Evolutionary conservation across 2,888 invertebrate genomes (phyloP).

Genomic region (Neria commutata): DNA sequence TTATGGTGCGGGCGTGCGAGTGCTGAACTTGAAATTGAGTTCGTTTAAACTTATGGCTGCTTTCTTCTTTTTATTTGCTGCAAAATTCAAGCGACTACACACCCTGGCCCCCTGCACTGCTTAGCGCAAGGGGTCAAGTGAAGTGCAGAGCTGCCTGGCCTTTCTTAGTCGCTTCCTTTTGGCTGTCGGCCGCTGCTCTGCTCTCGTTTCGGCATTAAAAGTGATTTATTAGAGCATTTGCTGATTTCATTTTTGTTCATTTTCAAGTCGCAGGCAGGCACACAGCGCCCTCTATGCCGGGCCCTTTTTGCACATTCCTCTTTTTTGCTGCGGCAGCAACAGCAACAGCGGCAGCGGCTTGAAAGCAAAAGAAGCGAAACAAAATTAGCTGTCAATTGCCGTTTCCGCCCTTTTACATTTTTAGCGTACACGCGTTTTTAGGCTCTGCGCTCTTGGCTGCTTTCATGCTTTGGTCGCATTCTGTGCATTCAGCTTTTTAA

Average conservation of each 20-base stretch:
- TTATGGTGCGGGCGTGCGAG: no score
- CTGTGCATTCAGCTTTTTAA: no score
- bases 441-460: background rate
- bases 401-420: background rate
- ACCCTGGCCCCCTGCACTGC: no score
- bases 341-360: background rate
- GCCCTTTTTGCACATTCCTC: background rate
- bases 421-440: background rate
- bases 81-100: no score
- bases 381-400: background rate
- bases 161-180: background rate
- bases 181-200: background rate
- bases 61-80: background rate
- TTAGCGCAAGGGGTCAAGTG: no score
- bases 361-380: constrained; percentile 1
- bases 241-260: background rate
- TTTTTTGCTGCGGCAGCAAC: no score
- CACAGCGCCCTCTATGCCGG: no score
- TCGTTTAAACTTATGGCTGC: background rate
- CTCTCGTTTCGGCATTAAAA: background rate
- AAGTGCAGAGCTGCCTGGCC: background rate
- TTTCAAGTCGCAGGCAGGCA: no score
- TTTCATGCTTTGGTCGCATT: background rate
- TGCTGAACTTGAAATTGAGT: background rate
- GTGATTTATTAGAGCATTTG: constrained; percentile 11